phyloP scores from a whole-genome alignment of 2,113 vertebrate genomes.

The Ranitomeya variabilis region DNA sequence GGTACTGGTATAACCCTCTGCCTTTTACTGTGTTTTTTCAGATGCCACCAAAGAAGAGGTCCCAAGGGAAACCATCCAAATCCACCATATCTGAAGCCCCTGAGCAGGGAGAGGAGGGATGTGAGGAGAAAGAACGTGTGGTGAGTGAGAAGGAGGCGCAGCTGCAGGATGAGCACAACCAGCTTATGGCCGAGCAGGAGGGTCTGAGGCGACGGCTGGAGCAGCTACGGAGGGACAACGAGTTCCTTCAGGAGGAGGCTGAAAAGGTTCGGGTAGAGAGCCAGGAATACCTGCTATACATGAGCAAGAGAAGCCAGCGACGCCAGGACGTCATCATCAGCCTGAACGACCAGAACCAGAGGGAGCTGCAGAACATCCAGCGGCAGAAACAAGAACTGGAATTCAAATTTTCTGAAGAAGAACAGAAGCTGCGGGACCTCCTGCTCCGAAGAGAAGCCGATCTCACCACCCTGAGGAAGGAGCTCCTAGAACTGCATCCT shows the following conservation, averaged over 20 bases:
- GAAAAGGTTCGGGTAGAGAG: constrained; percentile 57
- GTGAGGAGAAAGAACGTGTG: background rate
- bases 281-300: constrained; percentile 63
- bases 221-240: constrained; percentile 52
- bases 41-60: background rate
- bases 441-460: constrained; percentile 58
- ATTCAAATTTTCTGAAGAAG: constrained; percentile 21
- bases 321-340: constrained; percentile 58
- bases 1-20: too few species aligned
- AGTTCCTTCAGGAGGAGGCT: constrained; percentile 57
- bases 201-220: constrained; percentile 16
- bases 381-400: constrained; percentile 57
- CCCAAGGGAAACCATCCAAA: background rate
- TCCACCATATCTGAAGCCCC: background rate
- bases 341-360: constrained; percentile 62
- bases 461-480: constrained; percentile 38
- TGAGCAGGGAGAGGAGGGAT: background rate
- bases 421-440: constrained; percentile 34
- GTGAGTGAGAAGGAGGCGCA: background rate
- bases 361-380: constrained; percentile 60
- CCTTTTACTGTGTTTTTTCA: background rate
- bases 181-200: constrained; percentile 51
- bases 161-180: constrained; percentile 31
- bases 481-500: constrained; percentile 45
- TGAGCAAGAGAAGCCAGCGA: constrained; percentile 64